These are phyloP conservation scores for Stenchaetothrips biformis DNA, from an alignment of 2,888 invertebrate species.

Conservation along the genomic window DNA sequence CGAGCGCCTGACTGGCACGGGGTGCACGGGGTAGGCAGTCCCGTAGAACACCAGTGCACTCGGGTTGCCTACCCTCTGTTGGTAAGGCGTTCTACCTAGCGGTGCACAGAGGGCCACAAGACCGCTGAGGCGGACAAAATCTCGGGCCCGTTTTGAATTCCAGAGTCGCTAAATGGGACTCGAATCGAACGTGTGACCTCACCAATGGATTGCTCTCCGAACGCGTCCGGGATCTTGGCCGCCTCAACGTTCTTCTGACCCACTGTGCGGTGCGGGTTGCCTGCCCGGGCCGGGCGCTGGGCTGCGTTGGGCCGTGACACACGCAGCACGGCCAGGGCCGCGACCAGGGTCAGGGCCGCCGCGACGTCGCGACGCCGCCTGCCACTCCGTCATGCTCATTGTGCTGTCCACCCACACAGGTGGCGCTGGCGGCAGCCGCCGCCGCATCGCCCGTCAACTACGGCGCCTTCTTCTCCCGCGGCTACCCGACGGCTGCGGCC, in stretches of 20 bases:
- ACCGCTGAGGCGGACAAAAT: no score
- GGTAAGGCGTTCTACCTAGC: no score
- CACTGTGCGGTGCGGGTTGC: no score
- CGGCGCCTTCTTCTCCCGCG: background rate
- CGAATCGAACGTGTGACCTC: no score
- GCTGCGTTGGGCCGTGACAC: background rate
- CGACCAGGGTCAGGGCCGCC: background rate
- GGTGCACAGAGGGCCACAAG: no score
- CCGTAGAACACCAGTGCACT: background rate
- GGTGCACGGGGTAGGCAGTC: background rate
- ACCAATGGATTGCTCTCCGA: no score
- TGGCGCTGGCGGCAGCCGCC: background rate
- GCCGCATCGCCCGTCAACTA: background rate
- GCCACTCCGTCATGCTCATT: background rate
- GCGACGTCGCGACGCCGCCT: background rate
- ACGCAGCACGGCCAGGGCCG: no score
- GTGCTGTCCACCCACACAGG: background rate
- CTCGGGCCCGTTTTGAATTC: no score
- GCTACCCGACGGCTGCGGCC: background rate
- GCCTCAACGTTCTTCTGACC: no score
- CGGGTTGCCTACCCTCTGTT: background rate
- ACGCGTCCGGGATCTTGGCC: no score
- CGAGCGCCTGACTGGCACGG: background rate
- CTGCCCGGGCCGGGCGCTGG: background rate
- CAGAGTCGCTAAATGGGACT: no score